Evolutionary conservation across 2,797 vertebrate genomes (phyloP), one percentile per base, ranked within the genome.

Genomic region (Lepus oiostolus): DNA sequence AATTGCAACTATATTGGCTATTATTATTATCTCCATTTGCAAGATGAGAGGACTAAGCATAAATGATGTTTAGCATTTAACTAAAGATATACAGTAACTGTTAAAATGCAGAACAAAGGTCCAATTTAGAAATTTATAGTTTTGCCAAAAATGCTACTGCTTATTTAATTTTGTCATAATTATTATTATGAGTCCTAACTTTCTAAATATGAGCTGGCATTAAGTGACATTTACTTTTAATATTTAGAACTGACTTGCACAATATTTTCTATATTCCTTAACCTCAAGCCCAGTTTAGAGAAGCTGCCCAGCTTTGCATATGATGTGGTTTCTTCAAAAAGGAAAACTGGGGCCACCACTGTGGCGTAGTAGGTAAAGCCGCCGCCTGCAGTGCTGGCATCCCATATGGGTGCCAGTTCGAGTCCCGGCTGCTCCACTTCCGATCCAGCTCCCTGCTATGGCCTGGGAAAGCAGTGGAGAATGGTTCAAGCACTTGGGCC

Each of bases 141-240:
- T 95, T 87, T 85, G 5, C 63, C 32, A 24, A 54, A 81, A 76
- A 32, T 68, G 47, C 7, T 68, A 1, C 7, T 75, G 7, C 26
- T 54, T 81, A 68, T 28, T 76, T 90, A 35, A 63, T 5, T 52
- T 50, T 76, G 38, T 63, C 9, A 16, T 74, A 35, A 38, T 90
- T 63, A 13, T 67, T 79, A 22, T 75, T 90, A 32, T 35, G 16
- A 85, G 86, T 86, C 4, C 8, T 8, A 77, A 32, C 24, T 74
- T 95, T 9, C 14, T 50, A 77, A 82, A 60, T 82, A 50, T 17
- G 9, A 38, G 38, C 68, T 28, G 68, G 35, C 10, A 35, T 54
- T 85, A 82, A 74, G 12, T 70, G n/a, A 26, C 30, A 70, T 81
- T 89, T 79, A 75, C 85, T 90, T 82, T 80, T 84, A 67, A 67